Base-by-base conservation (phyloP, 2,888 invertebrate genomes). In the Callyntrura sp. region DNA sequence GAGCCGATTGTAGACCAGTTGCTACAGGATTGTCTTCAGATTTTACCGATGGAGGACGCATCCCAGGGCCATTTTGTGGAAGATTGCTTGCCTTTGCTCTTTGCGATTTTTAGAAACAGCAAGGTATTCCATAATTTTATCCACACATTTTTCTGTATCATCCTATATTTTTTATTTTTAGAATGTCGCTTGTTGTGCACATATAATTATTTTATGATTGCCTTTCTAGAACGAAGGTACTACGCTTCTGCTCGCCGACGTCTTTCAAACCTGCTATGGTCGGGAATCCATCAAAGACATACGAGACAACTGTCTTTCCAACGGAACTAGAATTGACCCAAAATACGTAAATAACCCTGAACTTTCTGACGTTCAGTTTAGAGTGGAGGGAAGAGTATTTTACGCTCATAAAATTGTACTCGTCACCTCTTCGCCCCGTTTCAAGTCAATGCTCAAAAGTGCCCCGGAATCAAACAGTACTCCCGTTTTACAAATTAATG, bases 331-430 rank as follows among this genome's bases (percentile, higher is more conserved):
- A 90, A 98, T 98, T 93, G 98, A 98, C 95, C 97, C 98, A 0
- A 97, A 97, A 94, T 98, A 98, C 95, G 98, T 98, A 92, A 98
- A 98, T 95, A 98, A 98, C 95, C 97, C 98, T 0, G 98, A 98
- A 94, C 95, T 98, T 55, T 98, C 98, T 93, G 98, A 98, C 94
- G 98, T 98, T 43, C 98, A 98, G 86, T 98, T 98, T 94, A 96
- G 98, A 94, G 98, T 98, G 82, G 98, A 98, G 94, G 98, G 98
- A 0, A 96, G 98, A 91, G 95, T 98, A 28, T 98, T 98, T 95
- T 98, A 98, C 94, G 98, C 98, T 0, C 98, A 98, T 95, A 98
- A 98, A 95, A 98, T 98, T 92, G 98, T 98, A 55, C 95, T 98
- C 88, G 98, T 98, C 70, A 98, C 98, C 1, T 98, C 98, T 89